These are phyloP conservation scores for Cantharis lateralis DNA, from an alignment of 2,888 invertebrate genomes.

Conservation along the genomic window DNA sequence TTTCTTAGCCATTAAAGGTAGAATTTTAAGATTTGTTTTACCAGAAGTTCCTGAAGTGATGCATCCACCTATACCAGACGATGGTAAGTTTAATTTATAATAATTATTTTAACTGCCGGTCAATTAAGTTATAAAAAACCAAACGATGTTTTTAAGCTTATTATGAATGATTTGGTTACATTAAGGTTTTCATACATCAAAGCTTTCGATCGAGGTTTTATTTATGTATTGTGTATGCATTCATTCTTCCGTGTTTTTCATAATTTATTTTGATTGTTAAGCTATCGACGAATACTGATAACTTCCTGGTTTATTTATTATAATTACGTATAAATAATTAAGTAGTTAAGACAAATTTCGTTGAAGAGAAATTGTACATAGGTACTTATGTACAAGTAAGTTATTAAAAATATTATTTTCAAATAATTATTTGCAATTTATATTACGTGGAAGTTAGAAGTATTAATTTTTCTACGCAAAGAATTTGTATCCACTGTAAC, in stretches of 20 bases:
- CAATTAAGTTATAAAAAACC: background rate
- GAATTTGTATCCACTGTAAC: too few relatives aligned
- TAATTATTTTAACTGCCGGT: background rate
- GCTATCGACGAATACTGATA: background rate
- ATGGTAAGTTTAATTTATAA: constrained; percentile 46
- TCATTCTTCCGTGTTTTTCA: background rate
- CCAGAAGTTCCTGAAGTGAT: constrained; percentile 56
- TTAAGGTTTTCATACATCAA: background rate
- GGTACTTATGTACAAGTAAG: too few relatives aligned
- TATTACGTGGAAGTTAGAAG: too few relatives aligned
- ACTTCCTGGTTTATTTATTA: background rate
- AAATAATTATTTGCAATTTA: too few relatives aligned
- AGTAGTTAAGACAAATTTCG: background rate
- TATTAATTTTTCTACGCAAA: too few relatives aligned
- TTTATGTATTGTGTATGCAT: background rate
- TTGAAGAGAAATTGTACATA: too few relatives aligned
- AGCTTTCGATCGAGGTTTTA: background rate
- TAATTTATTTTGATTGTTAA: background rate
- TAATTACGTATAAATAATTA: background rate
- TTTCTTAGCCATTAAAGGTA: background rate
- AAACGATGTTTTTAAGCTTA: background rate
- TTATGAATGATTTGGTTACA: background rate
- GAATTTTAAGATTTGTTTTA: constrained; percentile 42
- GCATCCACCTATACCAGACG: constrained; percentile 57
- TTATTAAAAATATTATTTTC: too few relatives aligned